Evolutionary conservation across 2,888 invertebrate species (phyloP).

Genomic region (Heliconius hortense): DNA sequence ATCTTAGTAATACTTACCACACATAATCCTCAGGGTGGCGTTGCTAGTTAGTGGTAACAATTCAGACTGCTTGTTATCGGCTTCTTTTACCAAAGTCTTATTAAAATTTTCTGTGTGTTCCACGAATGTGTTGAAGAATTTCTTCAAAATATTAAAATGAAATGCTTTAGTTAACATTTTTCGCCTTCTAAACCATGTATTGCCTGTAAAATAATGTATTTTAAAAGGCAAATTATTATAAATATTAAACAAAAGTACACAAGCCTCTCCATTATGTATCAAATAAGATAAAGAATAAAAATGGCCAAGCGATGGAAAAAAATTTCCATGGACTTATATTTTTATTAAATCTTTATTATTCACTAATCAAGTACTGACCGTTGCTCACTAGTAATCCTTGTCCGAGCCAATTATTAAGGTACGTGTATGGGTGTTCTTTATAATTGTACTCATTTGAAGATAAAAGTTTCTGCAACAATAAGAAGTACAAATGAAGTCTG

Average conservation of each 20-base stretch:
- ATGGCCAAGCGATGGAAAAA: not conserved
- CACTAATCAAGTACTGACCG: slow-evolving; percentile 11
- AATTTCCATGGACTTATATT: not conserved
- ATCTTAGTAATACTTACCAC: slow-evolving; percentile 21
- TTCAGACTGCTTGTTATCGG: slow-evolving; percentile 14
- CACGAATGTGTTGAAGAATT: slow-evolving; percentile 27
- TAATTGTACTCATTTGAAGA: slow-evolving; percentile 7
- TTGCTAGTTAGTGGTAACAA: slow-evolving; percentile 19
- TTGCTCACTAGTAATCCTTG: slow-evolving; percentile 30
- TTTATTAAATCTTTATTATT: not conserved
- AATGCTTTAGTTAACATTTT: slow-evolving; percentile 36
- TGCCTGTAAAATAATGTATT: no score
- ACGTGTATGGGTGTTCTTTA: slow-evolving; percentile 25
- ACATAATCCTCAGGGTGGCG: slow-evolving; percentile 27
- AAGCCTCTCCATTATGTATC: not conserved
- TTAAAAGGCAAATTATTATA: no score
- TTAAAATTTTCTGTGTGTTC: slow-evolving; percentile 19
- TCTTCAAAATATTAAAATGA: slow-evolving; percentile 36
- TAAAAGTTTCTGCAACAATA: slow-evolving; percentile 10
- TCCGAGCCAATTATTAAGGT: slow-evolving; percentile 21
- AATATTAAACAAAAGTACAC: no score
- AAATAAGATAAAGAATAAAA: not conserved
- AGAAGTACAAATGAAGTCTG: not conserved
- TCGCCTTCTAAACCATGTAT: slow-evolving; percentile 7
- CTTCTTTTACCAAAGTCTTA: slow-evolving; percentile 20